phyloP scores from a whole-genome alignment of 2,113 vertebrate species.

The Hippocampus comes region DNA sequence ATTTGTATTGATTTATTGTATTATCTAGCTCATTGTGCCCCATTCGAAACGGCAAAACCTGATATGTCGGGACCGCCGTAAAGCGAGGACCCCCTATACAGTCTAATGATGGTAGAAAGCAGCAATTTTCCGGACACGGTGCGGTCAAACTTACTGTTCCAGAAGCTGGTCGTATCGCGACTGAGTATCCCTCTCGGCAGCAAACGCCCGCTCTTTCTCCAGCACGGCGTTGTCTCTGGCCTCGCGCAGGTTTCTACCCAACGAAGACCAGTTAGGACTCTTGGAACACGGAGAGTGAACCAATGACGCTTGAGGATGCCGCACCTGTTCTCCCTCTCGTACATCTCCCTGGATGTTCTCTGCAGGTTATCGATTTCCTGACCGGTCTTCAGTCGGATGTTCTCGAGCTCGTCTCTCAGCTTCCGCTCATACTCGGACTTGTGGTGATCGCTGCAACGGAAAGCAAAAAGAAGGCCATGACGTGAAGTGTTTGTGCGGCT shows the following conservation, averaged over 20 bases:
- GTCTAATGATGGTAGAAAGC: background rate
- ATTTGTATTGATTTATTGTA: too few relatives aligned
- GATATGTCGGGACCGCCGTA: background rate
- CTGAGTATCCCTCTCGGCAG: constrained; percentile 81
- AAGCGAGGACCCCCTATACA: background rate
- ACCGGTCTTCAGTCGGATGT: constrained; percentile 86
- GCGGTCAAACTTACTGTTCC: constrained; percentile 83
- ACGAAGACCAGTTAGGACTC: constrained; percentile 3
- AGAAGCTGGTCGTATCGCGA: constrained; percentile 87
- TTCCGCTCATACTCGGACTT: constrained; percentile 93
- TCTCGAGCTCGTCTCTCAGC: constrained; percentile 86
- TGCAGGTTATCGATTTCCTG: constrained; percentile 92
- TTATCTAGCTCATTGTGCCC: too few relatives aligned
- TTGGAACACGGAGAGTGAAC: background rate
- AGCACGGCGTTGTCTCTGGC: constrained; percentile 85
- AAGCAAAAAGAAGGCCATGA: constrained; percentile 17
- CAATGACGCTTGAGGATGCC: too few relatives aligned
- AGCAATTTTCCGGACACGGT: background rate
- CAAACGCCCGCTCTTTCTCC: constrained; percentile 84
- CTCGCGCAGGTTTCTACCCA: constrained; percentile 86
- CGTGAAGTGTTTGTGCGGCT: background rate
- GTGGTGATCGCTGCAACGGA: constrained; percentile 82
- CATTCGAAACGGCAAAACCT: too few relatives aligned
- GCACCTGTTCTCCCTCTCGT: constrained; percentile 97
- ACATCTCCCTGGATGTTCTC: constrained; percentile 90